Base-by-base conservation (phyloP, 2,888 invertebrate genomes). In the Lepeophtheirus nordmannii region DNA sequence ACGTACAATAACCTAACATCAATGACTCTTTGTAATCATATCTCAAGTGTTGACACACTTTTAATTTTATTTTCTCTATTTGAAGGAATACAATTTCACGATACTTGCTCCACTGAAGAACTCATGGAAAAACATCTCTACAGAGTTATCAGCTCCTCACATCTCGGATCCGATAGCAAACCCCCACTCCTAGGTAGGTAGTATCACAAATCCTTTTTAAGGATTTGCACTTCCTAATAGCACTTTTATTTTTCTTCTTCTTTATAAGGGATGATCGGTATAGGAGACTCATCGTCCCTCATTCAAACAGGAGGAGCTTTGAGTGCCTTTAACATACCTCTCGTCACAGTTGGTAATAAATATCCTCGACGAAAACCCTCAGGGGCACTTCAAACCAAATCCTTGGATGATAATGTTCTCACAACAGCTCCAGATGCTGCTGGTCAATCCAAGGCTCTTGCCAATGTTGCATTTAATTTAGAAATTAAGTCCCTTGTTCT, bases 361-460 rank as follows among this genome's bases (percentile, higher is more conserved):
- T 46, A 46, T 8, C 53, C 53, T 5, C 20, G 46, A 1, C 22
- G 46, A 8, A 17, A 53, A 12, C 62, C 63, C 5, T 2, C 37
- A 60, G 39, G 14, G 3, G 10, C 1, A 10, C 38, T 60, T 17
- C 37, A 22, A 38, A 60, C 22, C 11, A 38, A 38, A 60, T 17
- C 60, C 7, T 8, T 37, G 10, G 41, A 63, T 30, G n/a, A 22
- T n/a, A 66, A 66, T 30, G 40, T 66, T 14, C 40, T 66, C 20
- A 66, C 66, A 38, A 66, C 66, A n/a, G 66, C 60, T 12, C 66
- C 66, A 23, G 66, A 66, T 37, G 11, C 38, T 14, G 59, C 60
- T 12, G 66, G 60, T 40, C 66, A 66, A 66, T 58, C 60, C 17
- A 59, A 53, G 63, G 63, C 63, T 37, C 37, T 63, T 17, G 63